Base-by-base conservation (phyloP, 2,888 invertebrate genomes). In the Urechis unicinctus region DNA sequence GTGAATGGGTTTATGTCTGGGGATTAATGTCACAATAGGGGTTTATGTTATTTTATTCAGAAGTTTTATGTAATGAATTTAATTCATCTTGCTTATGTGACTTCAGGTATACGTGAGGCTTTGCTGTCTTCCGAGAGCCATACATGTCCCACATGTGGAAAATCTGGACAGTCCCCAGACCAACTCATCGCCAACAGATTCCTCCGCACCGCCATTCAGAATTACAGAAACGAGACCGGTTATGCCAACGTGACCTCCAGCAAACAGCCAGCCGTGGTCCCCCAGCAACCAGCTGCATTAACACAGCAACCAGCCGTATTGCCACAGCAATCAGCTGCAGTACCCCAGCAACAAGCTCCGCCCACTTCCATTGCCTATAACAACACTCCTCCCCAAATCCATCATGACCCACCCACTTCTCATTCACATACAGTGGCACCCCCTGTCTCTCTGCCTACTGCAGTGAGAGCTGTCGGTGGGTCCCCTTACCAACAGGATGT, bases 71-170 rank as follows among this genome's bases (percentile, higher is more conserved):
- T n/a, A n/a, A n/a, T n/a, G n/a, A n/a, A n/a, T n/a, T n/a, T n/a
- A n/a, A n/a, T n/a, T n/a, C n/a, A 22, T 31, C 31, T 29, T 31
- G 24, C 29, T 24, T 45, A n/a, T 28, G 43, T 17, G 45, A n/a
- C 65, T 73, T 3, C 70, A 91, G 91, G 91, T 81, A 89, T 95
- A 57, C 84, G 95, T 62, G 88, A 88, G 59, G 86, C 88, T 47
- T 80, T 96, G 49, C 76, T 96, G 55, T 94, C 95, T 73, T 91
- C 92, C 0, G 94, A 95, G 70, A 92, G 94, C 60, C 92, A 92
- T 68, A 90, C 92, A 74, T 96, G 96, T 78, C 95, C 95, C 0
- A 51, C 42, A 17, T 96, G 96, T 74, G 87, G 89, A 56, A 92
- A 94, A 74, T 88, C 89, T 68, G 92, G 91, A 68, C 88, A 93